phyloP scores from a whole-genome alignment of 2,888 invertebrate genomes.

The Elysia crispata region DNA sequence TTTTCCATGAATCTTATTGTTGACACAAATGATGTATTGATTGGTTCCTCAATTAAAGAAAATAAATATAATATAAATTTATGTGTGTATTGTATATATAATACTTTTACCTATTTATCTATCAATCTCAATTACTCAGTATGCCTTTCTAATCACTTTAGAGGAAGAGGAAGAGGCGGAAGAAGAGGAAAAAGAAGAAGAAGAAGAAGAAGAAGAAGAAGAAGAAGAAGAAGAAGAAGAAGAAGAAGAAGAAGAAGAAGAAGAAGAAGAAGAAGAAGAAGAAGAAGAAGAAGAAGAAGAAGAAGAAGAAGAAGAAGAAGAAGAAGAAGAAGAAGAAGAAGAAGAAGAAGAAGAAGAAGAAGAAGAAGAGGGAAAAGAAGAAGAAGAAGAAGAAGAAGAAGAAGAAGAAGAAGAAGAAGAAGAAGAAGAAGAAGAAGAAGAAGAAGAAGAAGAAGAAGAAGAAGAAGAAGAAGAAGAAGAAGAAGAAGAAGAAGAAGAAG shows the following conservation, averaged over 20 bases:
- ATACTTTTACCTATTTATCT: neutral
- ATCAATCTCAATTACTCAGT: neutral
- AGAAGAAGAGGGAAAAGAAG: conserved; percentile 23
- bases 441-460: conserved; percentile 14
- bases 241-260: conserved; percentile 14
- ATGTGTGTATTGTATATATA: too few relatives aligned
- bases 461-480: neutral
- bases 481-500: neutral
- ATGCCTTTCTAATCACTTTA: neutral
- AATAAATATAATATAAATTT: neutral
- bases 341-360: conserved; percentile 6
- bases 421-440: conserved; percentile 1
- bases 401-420: conserved; percentile 13
- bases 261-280: neutral
- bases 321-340: conserved; percentile 18
- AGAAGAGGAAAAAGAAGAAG: too few relatives aligned
- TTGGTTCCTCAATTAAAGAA: too few relatives aligned
- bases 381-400: conserved; percentile 6
- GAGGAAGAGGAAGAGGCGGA: too few relatives aligned
- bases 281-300: neutral
- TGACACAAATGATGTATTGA: too few relatives aligned
- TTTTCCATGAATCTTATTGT: too few relatives aligned
- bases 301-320: conserved; percentile 17
- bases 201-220: neutral
- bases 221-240: conserved; percentile 19